Evolutionary conservation across 64 coral and sea anemone species (phyloP), one percentile per base, ranked within the genome.

Genomic region (Trachythela sp.): DNA sequence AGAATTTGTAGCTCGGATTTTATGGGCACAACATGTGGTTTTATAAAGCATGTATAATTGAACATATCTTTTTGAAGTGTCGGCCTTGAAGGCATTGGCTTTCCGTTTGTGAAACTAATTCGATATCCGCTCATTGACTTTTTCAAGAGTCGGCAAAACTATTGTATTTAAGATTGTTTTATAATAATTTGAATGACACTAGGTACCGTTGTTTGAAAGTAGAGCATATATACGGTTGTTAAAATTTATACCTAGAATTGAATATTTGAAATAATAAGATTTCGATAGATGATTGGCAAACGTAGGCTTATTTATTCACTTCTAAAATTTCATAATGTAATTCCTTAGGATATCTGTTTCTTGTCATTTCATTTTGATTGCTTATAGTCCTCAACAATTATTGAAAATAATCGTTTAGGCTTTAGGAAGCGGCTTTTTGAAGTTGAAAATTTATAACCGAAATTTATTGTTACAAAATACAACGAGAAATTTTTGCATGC

Each of bases 81-180:
- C 1, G 31, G 75, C 75, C 75, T 80, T 36, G 75, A 10, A 80
- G 75, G 75, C 75, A 11, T 29, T 15, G 0, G 75, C 75, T 80
- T 80, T 80, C 75, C 75, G 31, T 1, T 80, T 80, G 75, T 36
- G 75, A 39, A 80, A 80, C 37, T 80, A 80, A 80, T 80, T 80
- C 30, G 75, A 80, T 80, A 80, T 80, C 75, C 75, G 75, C 75
- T 80, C 75, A 80, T 37, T 37, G 75, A 39, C 7, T 37, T 45
- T 45, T 80, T 22, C 33, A 39, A 80, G 75, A 80, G 75, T 39
- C 37, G 75, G 31, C 33, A 37, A 30, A 15, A 80, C 11, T 45
- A 45, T 45, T 45, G 75, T 39, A 39, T 80, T 39, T 80, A 37
- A 35, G 13, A 39, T 37, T 80, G 24, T 1, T 17, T 39, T 30